These are phyloP conservation scores for Tricholauxania praeusta DNA, from an alignment of 2,888 invertebrate genomes.

Conservation along the genomic window DNA sequence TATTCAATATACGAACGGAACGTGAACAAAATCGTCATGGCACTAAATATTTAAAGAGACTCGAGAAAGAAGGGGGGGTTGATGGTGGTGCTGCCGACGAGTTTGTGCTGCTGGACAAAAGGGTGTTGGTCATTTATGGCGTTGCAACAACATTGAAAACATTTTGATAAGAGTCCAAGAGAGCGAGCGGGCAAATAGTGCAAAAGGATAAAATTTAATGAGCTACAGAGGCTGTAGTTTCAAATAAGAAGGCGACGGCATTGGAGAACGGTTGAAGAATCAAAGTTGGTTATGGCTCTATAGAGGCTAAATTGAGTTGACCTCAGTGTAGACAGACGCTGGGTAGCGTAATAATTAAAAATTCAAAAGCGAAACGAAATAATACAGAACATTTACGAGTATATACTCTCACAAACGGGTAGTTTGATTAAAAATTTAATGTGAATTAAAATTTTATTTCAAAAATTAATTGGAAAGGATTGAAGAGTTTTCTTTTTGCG, in stretches of 20 bases:
- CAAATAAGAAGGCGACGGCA: not conserved
- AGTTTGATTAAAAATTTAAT: conserved; percentile 26
- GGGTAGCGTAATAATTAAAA: conserved; percentile 58
- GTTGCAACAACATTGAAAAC: not conserved
- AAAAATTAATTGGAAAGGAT: not conserved
- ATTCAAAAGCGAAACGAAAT: conserved; percentile 56
- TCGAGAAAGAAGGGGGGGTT: not conserved
- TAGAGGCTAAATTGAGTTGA: conserved; percentile 62
- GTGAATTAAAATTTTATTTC: conserved; percentile 10
- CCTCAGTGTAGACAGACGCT: conserved; percentile 45
- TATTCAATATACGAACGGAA: conserved; percentile 64
- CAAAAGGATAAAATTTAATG: conserved; percentile 64
- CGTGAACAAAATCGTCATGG: conserved; percentile 61
- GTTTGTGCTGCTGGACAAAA: not conserved
- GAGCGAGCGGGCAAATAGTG: not conserved
- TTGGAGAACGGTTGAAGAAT: not conserved
- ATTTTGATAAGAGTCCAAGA: conserved; percentile 30
- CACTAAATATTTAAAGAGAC: conserved; percentile 64
- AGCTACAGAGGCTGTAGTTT: conserved; percentile 52
- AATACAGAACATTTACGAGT: conserved; percentile 18
- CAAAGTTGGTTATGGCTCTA: not conserved
- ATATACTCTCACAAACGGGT: not conserved
- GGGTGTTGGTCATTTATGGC: conserved; percentile 51
- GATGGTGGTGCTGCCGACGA: not conserved
- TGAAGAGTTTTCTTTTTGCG: too few relatives aligned